Percentiles rank a stretch among this genome's conserved stretches.
Conservation (phyloP, 2,113 vertebrate species). For the Xiphorhynchus elegans region DNA sequence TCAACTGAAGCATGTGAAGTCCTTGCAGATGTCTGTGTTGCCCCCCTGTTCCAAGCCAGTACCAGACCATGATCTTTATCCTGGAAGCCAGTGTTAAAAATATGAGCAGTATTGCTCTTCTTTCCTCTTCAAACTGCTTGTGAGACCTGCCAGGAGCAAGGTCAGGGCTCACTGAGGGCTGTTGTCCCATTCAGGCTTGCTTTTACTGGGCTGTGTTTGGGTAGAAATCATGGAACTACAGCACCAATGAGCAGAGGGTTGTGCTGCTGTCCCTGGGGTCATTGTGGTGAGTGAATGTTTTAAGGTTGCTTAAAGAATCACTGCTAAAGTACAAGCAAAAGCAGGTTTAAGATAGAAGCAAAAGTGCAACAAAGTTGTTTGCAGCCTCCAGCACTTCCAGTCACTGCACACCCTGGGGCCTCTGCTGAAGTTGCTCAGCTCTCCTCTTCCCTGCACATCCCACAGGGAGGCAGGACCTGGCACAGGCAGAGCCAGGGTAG, state of each 20-base stretch:
- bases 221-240: background rate
- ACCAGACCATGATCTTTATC: background rate
- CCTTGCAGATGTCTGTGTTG: background rate
- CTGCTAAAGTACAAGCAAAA: background rate
- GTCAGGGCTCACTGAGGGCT: background rate
- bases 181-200: background rate
- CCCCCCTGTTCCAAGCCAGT: background rate
- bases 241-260: background rate
- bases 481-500: background rate
- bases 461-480: background rate
- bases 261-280: background rate
- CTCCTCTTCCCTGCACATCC: background rate
- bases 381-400: background rate
- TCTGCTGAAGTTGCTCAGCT: background rate
- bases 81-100: background rate
- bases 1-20: background rate
- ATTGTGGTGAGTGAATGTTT: background rate
- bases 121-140: background rate
- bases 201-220: background rate
- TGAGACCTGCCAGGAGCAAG: background rate
- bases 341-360: background rate
- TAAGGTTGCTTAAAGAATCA: background rate
- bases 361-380: background rate
- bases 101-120: background rate
- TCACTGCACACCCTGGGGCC: rapidly evolving